Percentiles rank a stretch among this genome's conserved stretches.
phyloP scores from a whole-genome alignment of 2,797 vertebrate species.

The Girardinus metallicus region DNA sequence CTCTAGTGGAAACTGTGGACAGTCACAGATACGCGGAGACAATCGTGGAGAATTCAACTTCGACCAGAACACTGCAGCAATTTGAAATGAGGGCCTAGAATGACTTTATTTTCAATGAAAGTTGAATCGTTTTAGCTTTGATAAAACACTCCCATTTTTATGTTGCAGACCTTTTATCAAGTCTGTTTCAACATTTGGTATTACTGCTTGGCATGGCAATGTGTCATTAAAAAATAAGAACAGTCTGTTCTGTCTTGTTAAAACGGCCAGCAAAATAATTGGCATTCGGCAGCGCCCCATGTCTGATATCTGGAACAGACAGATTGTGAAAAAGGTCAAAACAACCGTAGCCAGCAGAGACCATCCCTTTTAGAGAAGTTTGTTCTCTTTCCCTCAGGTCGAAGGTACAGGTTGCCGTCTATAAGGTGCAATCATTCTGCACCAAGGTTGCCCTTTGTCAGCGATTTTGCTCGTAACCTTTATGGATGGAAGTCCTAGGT shows the following conservation, averaged over 20 bases:
- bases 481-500: no score
- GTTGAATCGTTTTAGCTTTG: not conserved
- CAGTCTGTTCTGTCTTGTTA: not conserved
- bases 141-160: not conserved
- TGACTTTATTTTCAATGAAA: not conserved
- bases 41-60: not conserved
- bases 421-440: no score
- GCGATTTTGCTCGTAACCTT: no score
- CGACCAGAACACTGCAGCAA: not conserved
- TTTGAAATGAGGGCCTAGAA: not conserved
- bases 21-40: not conserved
- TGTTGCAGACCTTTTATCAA: not conserved
- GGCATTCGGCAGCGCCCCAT: not conserved
- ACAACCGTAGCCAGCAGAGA: no score
- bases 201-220: not conserved
- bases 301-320: not conserved
- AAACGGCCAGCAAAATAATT: not conserved
- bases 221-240: not conserved
- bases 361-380: no score
- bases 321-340: no score
- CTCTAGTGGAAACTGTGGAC: not conserved
- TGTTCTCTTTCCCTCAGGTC: no score
- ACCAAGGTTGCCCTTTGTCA: no score
- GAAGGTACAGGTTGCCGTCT: no score
- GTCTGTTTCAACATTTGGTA: slow-evolving; percentile 1